phyloP scores from a whole-genome alignment of 2,888 invertebrate species.

The Philopedon plagiatum region DNA sequence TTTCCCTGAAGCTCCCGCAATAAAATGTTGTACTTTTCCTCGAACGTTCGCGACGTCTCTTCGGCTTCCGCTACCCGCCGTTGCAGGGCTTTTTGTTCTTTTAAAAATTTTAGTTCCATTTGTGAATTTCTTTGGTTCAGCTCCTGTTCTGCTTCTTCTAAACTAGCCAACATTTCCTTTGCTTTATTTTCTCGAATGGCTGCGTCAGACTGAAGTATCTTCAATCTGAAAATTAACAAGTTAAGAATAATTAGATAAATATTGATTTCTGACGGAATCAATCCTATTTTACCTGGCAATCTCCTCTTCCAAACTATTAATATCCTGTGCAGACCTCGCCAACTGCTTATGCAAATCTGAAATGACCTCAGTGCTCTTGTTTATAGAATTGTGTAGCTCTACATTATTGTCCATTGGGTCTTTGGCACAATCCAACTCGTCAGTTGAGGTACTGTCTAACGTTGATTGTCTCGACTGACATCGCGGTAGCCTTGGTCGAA shows the following conservation, averaged over 20 bases:
- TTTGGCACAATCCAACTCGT: slow-evolving; percentile 70
- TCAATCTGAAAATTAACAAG: slow-evolving; percentile 69
- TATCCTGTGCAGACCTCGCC: slow-evolving; percentile 75
- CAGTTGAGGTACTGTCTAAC: slow-evolving; percentile 76
- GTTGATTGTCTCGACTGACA: slow-evolving; percentile 73
- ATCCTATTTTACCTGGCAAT: slow-evolving; percentile 70
- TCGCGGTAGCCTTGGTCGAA: slow-evolving; percentile 63
- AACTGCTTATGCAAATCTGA: slow-evolving; percentile 81
- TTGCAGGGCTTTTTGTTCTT: slow-evolving; percentile 71
- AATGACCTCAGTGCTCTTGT: slow-evolving; percentile 78
- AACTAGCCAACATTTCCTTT: slow-evolving; percentile 82
- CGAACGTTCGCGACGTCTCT: slow-evolving; percentile 77
- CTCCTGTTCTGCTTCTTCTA: slow-evolving; percentile 85
- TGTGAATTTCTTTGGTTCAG: slow-evolving; percentile 80
- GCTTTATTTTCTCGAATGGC: slow-evolving; percentile 81
- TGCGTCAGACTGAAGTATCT: slow-evolving; percentile 80
- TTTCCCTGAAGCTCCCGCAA: slow-evolving; percentile 78
- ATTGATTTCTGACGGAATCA: slow-evolving; percentile 4
- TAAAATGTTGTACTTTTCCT: slow-evolving; percentile 76
- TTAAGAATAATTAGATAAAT: slow-evolving; percentile 15
- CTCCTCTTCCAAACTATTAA: slow-evolving; percentile 80
- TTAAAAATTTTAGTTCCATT: slow-evolving; percentile 79
- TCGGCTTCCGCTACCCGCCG: slow-evolving; percentile 76
- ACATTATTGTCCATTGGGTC: slow-evolving; percentile 56
- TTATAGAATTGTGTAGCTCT: slow-evolving; percentile 69